Conservation (phyloP, 2,888 invertebrate species). For the Eustalomyia histrio region DNA sequence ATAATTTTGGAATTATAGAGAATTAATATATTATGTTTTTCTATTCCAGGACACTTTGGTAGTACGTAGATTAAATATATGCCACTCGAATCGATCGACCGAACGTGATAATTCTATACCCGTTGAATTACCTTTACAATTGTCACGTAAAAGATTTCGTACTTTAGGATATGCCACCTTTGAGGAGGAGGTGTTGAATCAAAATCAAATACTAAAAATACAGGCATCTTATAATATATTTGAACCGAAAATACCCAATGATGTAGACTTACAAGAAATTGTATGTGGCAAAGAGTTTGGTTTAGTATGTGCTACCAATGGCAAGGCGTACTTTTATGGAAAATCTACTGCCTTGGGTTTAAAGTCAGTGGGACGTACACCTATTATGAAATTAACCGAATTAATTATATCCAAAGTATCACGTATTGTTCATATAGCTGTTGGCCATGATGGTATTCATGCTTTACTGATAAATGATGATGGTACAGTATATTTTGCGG, state of each 20-base stretch:
- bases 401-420: slow-evolving; percentile 86
- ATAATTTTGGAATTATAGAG: slow-evolving; percentile 1
- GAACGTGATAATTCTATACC: slow-evolving; percentile 73
- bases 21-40: slow-evolving; percentile 6
- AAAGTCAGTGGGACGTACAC: slow-evolving; percentile 81
- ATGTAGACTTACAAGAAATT: slow-evolving; percentile 89
- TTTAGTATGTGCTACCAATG: slow-evolving; percentile 89
- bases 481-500: slow-evolving; percentile 91
- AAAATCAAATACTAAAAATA: slow-evolving; percentile 79
- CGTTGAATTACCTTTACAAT: slow-evolving; percentile 86
- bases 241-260: slow-evolving; percentile 83
- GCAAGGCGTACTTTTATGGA: slow-evolving; percentile 93
- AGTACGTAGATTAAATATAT: slow-evolving; percentile 84
- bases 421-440: slow-evolving; percentile 87
- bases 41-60: slow-evolving; percentile 86
- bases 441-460: slow-evolving; percentile 96
- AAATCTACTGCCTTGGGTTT: slow-evolving; percentile 92
- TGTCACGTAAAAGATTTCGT: slow-evolving; percentile 89
- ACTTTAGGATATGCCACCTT: slow-evolving; percentile 86
- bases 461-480: slow-evolving; percentile 94
- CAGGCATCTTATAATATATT: slow-evolving; percentile 81
- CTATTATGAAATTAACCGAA: slow-evolving; percentile 80
- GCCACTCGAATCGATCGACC: slow-evolving; percentile 72
- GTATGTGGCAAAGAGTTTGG: slow-evolving; percentile 95
- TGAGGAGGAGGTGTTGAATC: slow-evolving; percentile 83